phyloP scores from a whole-genome alignment of 2,797 vertebrate species.

The Pantherophis alleghaniensis region DNA sequence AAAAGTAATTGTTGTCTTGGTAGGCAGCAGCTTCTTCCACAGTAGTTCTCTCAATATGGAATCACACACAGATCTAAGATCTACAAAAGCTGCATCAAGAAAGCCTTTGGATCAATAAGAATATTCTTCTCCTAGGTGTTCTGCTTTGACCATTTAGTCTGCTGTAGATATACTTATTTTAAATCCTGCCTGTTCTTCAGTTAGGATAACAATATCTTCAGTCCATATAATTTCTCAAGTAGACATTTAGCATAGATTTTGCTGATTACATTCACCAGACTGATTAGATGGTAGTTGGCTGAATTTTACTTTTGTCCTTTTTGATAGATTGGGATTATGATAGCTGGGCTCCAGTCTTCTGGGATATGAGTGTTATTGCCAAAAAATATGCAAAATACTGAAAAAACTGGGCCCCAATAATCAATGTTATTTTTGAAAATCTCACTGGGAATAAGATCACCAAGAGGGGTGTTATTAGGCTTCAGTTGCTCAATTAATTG shows the following conservation, averaged over 20 bases:
- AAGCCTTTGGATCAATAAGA: not conserved
- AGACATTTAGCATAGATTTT: not conserved
- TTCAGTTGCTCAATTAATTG: not conserved
- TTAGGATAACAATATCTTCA: not conserved
- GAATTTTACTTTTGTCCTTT: not conserved
- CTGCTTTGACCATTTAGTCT: not conserved
- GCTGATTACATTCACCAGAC: not conserved
- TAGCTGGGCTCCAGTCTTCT: not conserved
- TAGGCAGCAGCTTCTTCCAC: not conserved
- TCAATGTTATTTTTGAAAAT: not conserved
- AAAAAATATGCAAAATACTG: not conserved
- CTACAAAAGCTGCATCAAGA: not conserved
- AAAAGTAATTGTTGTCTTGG: not conserved
- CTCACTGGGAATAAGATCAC: not conserved
- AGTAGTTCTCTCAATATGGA: not conserved
- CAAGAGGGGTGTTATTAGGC: not conserved
- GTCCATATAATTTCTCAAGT: not conserved
- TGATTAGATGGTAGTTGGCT: not conserved
- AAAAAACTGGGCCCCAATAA: not conserved
- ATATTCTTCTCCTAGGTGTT: not conserved
- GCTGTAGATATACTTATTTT: not conserved
- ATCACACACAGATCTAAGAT: not conserved
- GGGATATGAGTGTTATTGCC: not conserved
- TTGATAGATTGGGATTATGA: not conserved
- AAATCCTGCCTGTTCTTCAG: not conserved